phyloP scores from a whole-genome alignment of 2,888 invertebrate genomes.

The Frankliniella fusca region DNA sequence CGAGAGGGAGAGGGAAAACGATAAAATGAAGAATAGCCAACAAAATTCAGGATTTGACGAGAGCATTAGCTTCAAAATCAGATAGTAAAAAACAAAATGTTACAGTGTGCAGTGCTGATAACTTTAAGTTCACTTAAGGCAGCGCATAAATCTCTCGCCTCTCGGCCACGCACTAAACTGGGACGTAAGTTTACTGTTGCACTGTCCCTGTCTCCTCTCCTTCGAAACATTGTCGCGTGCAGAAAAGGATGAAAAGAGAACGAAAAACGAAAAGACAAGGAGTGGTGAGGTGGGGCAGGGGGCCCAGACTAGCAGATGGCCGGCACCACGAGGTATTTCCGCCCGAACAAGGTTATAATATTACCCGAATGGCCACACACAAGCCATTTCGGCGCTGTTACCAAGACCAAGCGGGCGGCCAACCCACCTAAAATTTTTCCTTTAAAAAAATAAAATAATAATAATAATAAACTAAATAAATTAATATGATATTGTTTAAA shows the following conservation, averaged over 20 bases:
- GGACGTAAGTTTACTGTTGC: too few relatives aligned
- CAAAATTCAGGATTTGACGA: too few relatives aligned
- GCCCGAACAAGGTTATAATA: slow-evolving; percentile 14
- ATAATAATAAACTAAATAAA: too few relatives aligned
- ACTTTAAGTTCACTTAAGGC: too few relatives aligned
- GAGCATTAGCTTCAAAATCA: too few relatives aligned
- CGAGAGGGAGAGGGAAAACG: neutral
- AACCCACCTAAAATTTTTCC: neutral
- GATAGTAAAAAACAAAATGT: too few relatives aligned
- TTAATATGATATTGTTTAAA: too few relatives aligned
- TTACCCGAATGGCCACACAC: slow-evolving; percentile 16
- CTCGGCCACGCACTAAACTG: too few relatives aligned
- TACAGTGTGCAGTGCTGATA: too few relatives aligned
- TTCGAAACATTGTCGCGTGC: slow-evolving; percentile 8
- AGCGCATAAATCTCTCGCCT: too few relatives aligned
- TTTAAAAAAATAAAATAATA: too few relatives aligned
- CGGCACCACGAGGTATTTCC: neutral
- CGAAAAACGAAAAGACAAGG: neutral
- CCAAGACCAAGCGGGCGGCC: neutral
- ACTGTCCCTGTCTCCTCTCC: neutral
- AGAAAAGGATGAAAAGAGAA: neutral
- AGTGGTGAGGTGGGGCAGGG: neutral
- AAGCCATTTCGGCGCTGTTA: neutral
- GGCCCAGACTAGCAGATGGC: neutral
- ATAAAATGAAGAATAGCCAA: too few relatives aligned